Evolutionary conservation across 30 jellyfish, hydroid and myxozoan genomes (phyloP), one percentile per base, ranked within the genome.

Genomic region (Phacellophora camtschatica): DNA sequence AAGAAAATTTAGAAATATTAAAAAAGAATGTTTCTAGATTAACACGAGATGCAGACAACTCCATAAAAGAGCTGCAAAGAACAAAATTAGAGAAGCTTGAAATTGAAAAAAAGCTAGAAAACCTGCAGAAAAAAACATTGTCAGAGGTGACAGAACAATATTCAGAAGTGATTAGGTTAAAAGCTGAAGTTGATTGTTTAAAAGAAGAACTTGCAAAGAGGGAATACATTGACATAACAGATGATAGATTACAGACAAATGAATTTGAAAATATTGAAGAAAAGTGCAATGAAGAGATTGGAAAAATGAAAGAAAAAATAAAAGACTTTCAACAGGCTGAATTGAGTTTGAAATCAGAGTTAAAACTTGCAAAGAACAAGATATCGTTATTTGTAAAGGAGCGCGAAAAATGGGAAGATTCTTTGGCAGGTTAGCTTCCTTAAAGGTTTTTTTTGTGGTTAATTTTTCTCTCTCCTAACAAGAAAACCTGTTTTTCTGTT

Each of bases 361-460:
- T 84, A 46, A 62, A 62, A 37, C 62, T 84, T 27, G 81, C 84
- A 1, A 37, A 45, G 43, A 71, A 45, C 24, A 84, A 84, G 37
- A 35, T 84, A 46, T 13, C 77, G 24, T 11, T 64, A 0, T 41
- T 46, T 34, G 16, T 65, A 28, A 84, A 58, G 77, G 95, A 84
- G 29, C 72, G 95, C n/a, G 85, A 57, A 41, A 70, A 64, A 43
- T 84, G 95, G 95, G 95, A 84, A 61, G 88, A 71, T n/a, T 27
- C 75, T 11, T 23, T 84, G 3, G 43, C 62, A 80, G 91, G 91
- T 76, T 10, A 39, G 39, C 19, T 8, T 61, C 10, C 68, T 53
- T 53, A 8, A 9, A 53, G 10, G 27, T 7, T 6, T 53, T 13
- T 8, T 53, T 6, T 25, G 27, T 6, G 10, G 25, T 53, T 53